Evolutionary conservation across 2,113 vertebrate genomes (phyloP), one percentile per base, ranked within the genome.

Genomic region (Pavo muticus): DNA sequence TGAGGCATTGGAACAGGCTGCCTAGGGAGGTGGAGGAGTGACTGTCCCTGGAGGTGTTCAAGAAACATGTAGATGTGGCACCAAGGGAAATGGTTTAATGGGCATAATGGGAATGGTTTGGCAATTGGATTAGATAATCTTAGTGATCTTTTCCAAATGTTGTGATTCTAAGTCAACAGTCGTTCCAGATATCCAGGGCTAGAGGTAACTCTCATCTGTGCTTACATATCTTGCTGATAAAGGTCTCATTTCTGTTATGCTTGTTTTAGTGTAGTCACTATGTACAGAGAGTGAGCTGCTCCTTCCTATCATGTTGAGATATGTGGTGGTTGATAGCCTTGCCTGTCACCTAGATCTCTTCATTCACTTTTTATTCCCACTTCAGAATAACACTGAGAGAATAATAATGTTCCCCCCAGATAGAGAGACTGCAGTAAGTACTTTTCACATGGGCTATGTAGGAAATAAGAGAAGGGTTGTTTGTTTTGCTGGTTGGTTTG

Each of bases 401-500:
- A 78, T 71, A 56, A 39, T 47, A 50, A 63, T 39, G 19, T 35
- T 44, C 56, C 7, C 14, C 10, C 9, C 71, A 71, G 57, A 65
- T 1, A 4, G 24, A 70, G 60, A 67, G 25, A 30, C 11, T 60
- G 21, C 21, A 78, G 19, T 52, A 57, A 60, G 17, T 52, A 32
- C 42, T 5, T 82, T 10, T 92, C 78, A n/a, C 1, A 5, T 13
- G 10, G 18, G 4, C 6, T 81, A n/a, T 0, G 0, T 81, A 65
- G 59, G 16, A 16, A 93, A 16, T 73, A 88, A 69, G 20, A 24
- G 25, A 76, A 30, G 27, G 3, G 39, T 17, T 12, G 35, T 39
- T 59, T 57, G 29, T 54, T 54, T 54, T 54, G 25, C 27, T 54
- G 14, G 52, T 19, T 57, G 30, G 27, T 37, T 48, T 18, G n/a